Percentiles rank a stretch among this genome's conserved stretches.
These are phyloP conservation scores for Drosophila mulleri DNA, from an alignment of 2,888 invertebrate genomes.

Conservation along the genomic window DNA sequence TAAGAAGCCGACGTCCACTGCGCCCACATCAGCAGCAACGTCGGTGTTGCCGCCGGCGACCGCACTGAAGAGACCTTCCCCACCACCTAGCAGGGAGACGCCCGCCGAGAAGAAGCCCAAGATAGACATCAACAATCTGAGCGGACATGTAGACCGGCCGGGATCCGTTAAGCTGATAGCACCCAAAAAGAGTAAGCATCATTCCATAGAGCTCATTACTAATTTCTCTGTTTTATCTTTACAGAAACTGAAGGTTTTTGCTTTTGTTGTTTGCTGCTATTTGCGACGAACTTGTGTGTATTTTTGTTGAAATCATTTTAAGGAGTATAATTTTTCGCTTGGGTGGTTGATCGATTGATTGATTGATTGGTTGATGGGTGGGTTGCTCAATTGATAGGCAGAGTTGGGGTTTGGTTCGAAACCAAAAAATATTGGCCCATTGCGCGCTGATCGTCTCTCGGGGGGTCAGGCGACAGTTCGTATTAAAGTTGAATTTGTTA, in stretches of 20 bases:
- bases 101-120: constrained; percentile 93
- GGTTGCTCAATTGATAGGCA: constrained; percentile 14
- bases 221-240: constrained; percentile 65
- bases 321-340: constrained; percentile 39
- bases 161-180: constrained; percentile 94
- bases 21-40: constrained; percentile 64
- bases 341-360: constrained; percentile 27
- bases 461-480: background rate
- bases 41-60: constrained; percentile 65
- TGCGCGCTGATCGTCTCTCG: constrained; percentile 10
- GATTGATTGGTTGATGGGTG: constrained; percentile 19
- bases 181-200: constrained; percentile 95
- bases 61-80: constrained; percentile 77
- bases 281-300: constrained; percentile 33
- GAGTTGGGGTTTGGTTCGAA: background rate
- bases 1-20: constrained; percentile 87
- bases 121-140: constrained; percentile 86
- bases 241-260: constrained; percentile 69
- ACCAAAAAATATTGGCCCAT: background rate
- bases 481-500: constrained; percentile 27
- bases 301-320: constrained; percentile 49
- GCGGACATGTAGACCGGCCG: constrained; percentile 88
- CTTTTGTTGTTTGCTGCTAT: constrained; percentile 47
- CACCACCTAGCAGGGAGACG: constrained; percentile 69
- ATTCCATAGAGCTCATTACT: constrained; percentile 57